These are phyloP conservation scores for Amblyjoppa fuscipennis DNA, from an alignment of 2,888 invertebrate genomes.

Conservation along the genomic window DNA sequence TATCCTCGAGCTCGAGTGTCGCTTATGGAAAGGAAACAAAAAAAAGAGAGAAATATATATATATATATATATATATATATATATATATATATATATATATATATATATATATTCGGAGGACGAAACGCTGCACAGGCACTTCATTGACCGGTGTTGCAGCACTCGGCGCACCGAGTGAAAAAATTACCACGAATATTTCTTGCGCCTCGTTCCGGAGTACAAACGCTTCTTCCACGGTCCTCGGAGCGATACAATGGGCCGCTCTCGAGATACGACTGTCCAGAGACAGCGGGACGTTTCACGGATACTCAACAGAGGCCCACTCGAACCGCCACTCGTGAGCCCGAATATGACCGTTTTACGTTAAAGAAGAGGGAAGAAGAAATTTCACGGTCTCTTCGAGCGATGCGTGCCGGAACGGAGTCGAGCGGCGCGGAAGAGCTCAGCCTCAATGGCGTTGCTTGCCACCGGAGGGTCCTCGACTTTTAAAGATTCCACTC, in stretches of 20 bases:
- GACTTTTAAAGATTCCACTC: conserved; percentile 45
- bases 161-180: conserved; percentile 19
- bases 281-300: conserved; percentile 15
- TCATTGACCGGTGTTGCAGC: conserved; percentile 37
- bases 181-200: conserved; percentile 33
- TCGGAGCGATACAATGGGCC: conserved; percentile 53
- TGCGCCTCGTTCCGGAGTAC: conserved; percentile 22
- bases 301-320: conserved; percentile 53
- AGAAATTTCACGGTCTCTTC: conserved; percentile 57
- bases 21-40: conserved; percentile 43
- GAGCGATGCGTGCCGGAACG: conserved; percentile 19
- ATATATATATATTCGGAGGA: conserved; percentile 1
- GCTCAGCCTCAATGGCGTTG: conserved; percentile 5
- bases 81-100: too few species aligned
- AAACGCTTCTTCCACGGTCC: conserved; percentile 64
- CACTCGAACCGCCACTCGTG: conserved; percentile 39
- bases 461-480: conserved; percentile 17
- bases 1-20: conserved; percentile 7
- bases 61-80: too few species aligned
- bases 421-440: conserved; percentile 37
- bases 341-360: conserved; percentile 43
- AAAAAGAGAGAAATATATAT: not conserved
- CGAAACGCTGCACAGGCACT: conserved; percentile 49
- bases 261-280: conserved; percentile 38
- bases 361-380: not conserved